Base-by-base conservation (phyloP, 2,888 invertebrate species). In the Xanthorhoe designata region DNA sequence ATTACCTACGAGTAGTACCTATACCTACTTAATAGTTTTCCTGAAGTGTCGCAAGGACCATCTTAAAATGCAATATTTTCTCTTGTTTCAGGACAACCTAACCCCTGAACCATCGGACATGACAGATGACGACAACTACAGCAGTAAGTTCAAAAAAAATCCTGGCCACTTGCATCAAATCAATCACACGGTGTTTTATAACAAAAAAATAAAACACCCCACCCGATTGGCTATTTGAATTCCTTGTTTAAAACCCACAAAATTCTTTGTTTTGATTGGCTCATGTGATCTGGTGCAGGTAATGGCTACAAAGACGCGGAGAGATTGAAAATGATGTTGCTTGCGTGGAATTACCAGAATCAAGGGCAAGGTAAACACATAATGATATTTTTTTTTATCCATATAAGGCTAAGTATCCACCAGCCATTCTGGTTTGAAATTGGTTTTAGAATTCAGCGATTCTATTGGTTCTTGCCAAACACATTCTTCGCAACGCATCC, bases 301-400 rank as follows among this genome's bases (percentile, higher is more conserved):
- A 91, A 92, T 84, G 92, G 84, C 90, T 86, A 87, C 94, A 97
- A 97, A 95, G 97, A 97, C 89, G 96, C 96, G 82, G 97, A 97
- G 94, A 97, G 97, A 94, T 95, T 97, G 94, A 97, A 97, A 95
- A 95, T 97, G 94, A 97, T 97, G 97, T 95, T 97, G 92, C 95
- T 97, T 87, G 97, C 97, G 86, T 97, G 97, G 97, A 97, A 97
- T 95, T 97, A 97, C 94, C 96, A 96, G 94, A 96, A 96, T 94
- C 96, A 97, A 17, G 19, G 62, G 87, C 96, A 94, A 95, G 95
- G 95, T 73, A 72, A 83, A 79, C 47, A 24, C n/a, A 47, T 24
- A 58, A 15, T 35, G 9, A 9, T 35, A 35, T 9, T 6, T 32
- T 8, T 38, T 10, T 24, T 24, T 24, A n/a, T n/a, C n/a, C n/a